Base-by-base conservation (phyloP, 2,113 vertebrate species). In the Mola mola region DNA sequence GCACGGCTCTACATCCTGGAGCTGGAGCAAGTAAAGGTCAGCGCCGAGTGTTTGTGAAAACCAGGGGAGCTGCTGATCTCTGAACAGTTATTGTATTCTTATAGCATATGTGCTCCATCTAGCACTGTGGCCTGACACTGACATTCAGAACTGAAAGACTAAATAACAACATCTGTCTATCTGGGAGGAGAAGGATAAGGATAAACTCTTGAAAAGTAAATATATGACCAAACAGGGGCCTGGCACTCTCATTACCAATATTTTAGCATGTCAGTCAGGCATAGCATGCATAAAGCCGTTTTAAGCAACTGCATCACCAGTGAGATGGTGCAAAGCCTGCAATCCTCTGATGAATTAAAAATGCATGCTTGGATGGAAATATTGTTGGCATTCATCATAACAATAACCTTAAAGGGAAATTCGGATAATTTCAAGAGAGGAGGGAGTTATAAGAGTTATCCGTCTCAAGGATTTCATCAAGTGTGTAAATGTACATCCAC, bases 11-110 rank as follows among this genome's bases (percentile, higher is more conserved):
- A 79, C 81, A 79, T 89, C 84, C 86, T 82, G 71, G 56, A 79
- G 83, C 82, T 61, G 75, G 68, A 77, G 81, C 82, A 48, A 79
- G 75, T 71, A 89, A 90, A 90, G 89, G 88, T 90, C 91, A 91
- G 72, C 21, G 19, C 50, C 57, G 81, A 75, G 78, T 88, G 86
- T 83, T 87, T 87, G 79, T 73, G 72, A 59, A 85, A 86, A 82
- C 69, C 74, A 37, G 48, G 59, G 73, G 65, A 78, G 51, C 28
- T 44, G 69, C 86, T 81, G 65, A 79, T 83, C 78, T 81, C 58
- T 71, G 73, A 79, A 66, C 75, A 77, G 72, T 70, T 84, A 78
- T 67, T 84, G 72, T 81, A 82, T 81, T 79, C 55, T 73, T 63
- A 60, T 58, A 26, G 61, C 75, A 80, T 71, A 64, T 70, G 71